A percentile compares a stretch with the other conserved stretches of the same genome.
These are phyloP conservation scores for Mesoclemmys tuberculata DNA, from an alignment of 2,113 vertebrate species.

Conservation along the genomic window DNA sequence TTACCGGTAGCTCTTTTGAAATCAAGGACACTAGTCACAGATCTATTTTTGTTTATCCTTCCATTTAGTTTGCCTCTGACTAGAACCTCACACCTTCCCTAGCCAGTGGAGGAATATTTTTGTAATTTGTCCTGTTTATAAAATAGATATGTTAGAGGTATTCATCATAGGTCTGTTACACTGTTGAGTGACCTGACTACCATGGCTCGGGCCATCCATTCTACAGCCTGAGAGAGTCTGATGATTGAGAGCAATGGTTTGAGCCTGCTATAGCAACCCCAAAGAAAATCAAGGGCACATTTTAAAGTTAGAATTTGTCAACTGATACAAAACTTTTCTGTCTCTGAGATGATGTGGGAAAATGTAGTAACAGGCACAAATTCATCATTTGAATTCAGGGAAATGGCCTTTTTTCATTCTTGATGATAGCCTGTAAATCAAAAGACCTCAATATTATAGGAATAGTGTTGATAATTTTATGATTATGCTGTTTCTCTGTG, in stretches of 20 bases:
- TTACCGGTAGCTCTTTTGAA: too few relatives aligned
- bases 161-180: not conserved
- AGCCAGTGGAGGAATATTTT: not conserved
- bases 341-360: not conserved
- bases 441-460: not conserved
- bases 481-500: not conserved
- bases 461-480: not conserved
- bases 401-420: not conserved
- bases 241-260: not conserved
- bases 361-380: not conserved
- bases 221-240: not conserved
- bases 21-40: too few relatives aligned
- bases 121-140: not conserved
- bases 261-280: not conserved
- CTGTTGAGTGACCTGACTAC: not conserved
- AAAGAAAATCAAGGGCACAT: not conserved
- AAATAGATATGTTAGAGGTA: not conserved
- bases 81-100: not conserved
- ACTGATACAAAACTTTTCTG: too few relatives aligned
- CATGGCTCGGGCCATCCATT: not conserved
- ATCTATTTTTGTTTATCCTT: too few relatives aligned
- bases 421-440: not conserved
- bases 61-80: not conserved
- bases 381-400: not conserved
- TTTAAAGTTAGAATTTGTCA: not conserved